These are phyloP conservation scores for Octonoba sinensis DNA, from an alignment of 2,888 invertebrate species.

Conservation along the genomic window DNA sequence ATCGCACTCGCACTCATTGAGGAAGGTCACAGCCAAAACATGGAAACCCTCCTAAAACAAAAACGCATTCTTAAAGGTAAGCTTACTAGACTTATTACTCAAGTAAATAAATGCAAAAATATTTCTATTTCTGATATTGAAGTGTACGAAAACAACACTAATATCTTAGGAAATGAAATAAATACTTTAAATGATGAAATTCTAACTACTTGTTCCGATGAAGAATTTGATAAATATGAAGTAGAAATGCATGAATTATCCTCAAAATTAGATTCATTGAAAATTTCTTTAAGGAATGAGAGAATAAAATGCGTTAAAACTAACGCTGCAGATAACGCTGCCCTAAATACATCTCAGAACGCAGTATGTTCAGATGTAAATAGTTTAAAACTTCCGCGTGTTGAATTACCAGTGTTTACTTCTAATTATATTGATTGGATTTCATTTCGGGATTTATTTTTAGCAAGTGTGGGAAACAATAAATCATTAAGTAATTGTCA, in stretches of 20 bases:
- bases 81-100: too few species aligned
- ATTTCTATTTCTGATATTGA: neutral
- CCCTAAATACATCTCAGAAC: neutral
- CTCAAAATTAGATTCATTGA: neutral
- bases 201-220: neutral
- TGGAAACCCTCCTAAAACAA: too few species aligned
- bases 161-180: neutral
- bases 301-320: neutral
- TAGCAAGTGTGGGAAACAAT: neutral
- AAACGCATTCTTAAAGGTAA: too few species aligned
- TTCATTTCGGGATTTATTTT: constrained; percentile 3
- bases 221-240: constrained; percentile 1
- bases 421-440: constrained; percentile 1
- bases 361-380: neutral
- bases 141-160: neutral
- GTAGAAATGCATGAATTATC: neutral
- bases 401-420: neutral
- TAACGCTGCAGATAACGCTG: neutral
- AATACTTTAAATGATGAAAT: neutral
- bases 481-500: neutral
- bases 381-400: constrained; percentile 3
- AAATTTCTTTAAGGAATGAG: neutral
- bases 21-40: too few species aligned
- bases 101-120: neutral
- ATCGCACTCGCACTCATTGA: too few species aligned